These are phyloP conservation scores for Catajapyx aquilonaris DNA, from an alignment of 1,140 invertebrate species.

Conservation along the genomic window DNA sequence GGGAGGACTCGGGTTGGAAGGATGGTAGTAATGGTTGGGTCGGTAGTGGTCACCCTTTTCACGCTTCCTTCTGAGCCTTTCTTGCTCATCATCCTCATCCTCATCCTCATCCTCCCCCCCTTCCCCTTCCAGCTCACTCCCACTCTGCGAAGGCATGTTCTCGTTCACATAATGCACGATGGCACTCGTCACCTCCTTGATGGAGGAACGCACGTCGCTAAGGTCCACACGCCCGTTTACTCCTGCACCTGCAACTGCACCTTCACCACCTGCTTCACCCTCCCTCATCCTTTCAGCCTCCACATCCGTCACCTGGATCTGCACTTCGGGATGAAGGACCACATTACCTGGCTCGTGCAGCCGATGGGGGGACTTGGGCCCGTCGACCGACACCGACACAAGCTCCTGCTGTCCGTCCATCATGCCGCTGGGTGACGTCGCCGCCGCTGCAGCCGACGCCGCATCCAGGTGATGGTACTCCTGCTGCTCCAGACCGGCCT, in stretches of 20 bases:
- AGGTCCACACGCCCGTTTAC: too few relatives aligned
- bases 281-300: conserved; percentile 6
- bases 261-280: not conserved
- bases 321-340: not conserved
- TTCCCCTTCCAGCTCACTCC: conserved; percentile 27
- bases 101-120: too few relatives aligned
- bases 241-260: too few relatives aligned
- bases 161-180: conserved; percentile 62
- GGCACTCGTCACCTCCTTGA: conserved; percentile 80
- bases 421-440: not conserved
- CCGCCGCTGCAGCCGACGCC: too few relatives aligned
- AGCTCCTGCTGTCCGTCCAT: conserved; percentile 10
- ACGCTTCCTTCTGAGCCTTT: too few relatives aligned
- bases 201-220: conserved; percentile 59
- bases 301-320: not conserved
- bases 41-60: too few relatives aligned
- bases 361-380: not conserved
- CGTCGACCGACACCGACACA: conserved; percentile 25
- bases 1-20: too few relatives aligned
- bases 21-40: conserved; percentile 9
- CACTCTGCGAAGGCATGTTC: conserved; percentile 25
- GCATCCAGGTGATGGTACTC: too few relatives aligned
- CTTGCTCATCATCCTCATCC: too few relatives aligned
- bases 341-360: not conserved
- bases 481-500: not conserved